Evolutionary conservation across 1,140 invertebrate genomes (phyloP).

Genomic region (Euwallacea similis): DNA sequence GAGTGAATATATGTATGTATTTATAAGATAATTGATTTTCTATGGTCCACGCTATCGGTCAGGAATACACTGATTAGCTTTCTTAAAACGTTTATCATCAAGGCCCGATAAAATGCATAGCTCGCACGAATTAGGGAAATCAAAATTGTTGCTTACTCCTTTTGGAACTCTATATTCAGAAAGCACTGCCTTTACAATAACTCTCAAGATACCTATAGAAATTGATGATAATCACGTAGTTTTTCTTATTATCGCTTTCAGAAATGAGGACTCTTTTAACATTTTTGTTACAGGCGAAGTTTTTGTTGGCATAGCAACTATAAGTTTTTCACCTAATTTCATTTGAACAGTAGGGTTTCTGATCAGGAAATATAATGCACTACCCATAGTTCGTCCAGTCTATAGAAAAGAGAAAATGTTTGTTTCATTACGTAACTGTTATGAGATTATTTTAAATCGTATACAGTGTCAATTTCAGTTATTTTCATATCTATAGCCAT

Average conservation of each 20-base stretch:
- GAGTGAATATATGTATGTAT: conserved; percentile 43
- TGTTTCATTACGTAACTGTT: neutral
- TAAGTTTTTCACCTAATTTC: conserved; percentile 43
- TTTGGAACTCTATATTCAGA: conserved; percentile 64
- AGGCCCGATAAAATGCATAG: conserved; percentile 6
- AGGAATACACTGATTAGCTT: conserved; percentile 44
- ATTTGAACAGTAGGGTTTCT: conserved; percentile 45
- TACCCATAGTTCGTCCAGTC: conserved; percentile 43
- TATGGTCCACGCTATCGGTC: conserved; percentile 43
- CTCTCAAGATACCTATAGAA: conserved; percentile 56
- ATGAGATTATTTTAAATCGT: neutral
- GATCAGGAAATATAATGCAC: conserved; percentile 44
- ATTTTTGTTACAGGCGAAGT: conserved; percentile 44
- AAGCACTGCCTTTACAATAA: conserved; percentile 58
- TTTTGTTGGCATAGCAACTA: conserved; percentile 42
- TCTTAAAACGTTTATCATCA: conserved; percentile 40
- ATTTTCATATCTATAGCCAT: conserved; percentile 75
- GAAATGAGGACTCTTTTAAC: conserved; percentile 61
- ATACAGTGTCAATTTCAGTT: conserved; percentile 76
- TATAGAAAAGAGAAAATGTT: conserved; percentile 19
- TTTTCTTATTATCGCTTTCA: conserved; percentile 69
- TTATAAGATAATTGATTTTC: conserved; percentile 40
- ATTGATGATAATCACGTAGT: conserved; percentile 61
- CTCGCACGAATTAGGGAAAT: neutral
- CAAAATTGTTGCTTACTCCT: conserved; percentile 55